Base-by-base conservation (phyloP, 2,888 invertebrate species). In the Idaea straminata region DNA sequence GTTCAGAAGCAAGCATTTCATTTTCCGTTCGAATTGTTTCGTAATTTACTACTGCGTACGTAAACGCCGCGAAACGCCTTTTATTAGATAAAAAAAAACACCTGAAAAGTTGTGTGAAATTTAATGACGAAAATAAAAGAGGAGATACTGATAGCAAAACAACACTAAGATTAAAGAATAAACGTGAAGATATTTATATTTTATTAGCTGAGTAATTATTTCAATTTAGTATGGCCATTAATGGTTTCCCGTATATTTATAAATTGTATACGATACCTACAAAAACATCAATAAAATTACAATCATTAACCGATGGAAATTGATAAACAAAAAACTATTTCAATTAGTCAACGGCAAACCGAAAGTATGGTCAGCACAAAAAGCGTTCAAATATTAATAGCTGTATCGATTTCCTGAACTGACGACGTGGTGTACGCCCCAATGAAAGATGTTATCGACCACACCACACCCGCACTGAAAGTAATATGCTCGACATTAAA, bases 11-110 rank as follows among this genome's bases (percentile, higher is more conserved):
- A 89, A 84, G 87, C 89, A 89, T 92, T 92, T 92, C 91, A 92
- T 92, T 92, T 92, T 92, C 92, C 91, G 87, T 90, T 86, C 85
- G 87, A 88, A 89, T 87, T 88, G 87, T 84, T 87, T 76, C 85
- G 89, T 88, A 89, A 91, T 92, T 91, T 89, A 90, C 84, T 85
- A 82, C 84, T 79, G 84, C 83, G 84, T 85, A 84, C 84, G 85
- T 85, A 86, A 86, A 85, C 84, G 85, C 83, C 78, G 83, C 81
- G 79, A 68, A 73, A 72, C 73, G 76, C 81, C 84, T 85, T 87
- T 89, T 89, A 87, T 89, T 87, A 87, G 85, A 74, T 74, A 76
- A 81, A 83, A 83, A 83, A 79, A 74, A 70, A 71, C 16, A 58
- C n/a, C 16, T 58, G 58, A 16, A n/a, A 58, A 58, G 6, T 25